Base-by-base conservation (phyloP, 2,797 vertebrate genomes). In the Sebastes trivittatus region DNA sequence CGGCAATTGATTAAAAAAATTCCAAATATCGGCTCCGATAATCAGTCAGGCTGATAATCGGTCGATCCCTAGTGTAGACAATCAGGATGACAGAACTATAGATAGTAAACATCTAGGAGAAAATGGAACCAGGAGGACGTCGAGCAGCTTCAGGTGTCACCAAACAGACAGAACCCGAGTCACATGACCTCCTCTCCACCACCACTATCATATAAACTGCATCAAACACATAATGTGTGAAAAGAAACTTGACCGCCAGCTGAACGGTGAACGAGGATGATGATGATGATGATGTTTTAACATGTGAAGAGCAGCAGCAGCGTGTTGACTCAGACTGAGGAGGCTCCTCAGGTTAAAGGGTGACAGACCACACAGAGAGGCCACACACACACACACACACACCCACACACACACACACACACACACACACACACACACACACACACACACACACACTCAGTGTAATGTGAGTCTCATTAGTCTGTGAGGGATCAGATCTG, bases 331-430 rank as follows among this genome's bases (percentile, higher is more conserved):
- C 85, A 87, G 78, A 85, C 73, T 71, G 83, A 52, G 77, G 84
- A 86, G 90, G 82, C 75, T 91, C 86, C 77, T 87, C 75, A 84
- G 91, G 91, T 88, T 86, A 89, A 89, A 92, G 88, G 92, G 88
- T 88, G 83, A 88, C 34, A 58, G 94, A 95, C 94, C 94, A 95
- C 94, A 96, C 93, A 95, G 90, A 83, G 61, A 92, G 90, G 60
- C 29, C 79, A 82, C 61, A 14, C 18, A 22, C 6, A 22, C 60
- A 22, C 18, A n/a, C 60, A 61, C 18, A 9, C 25, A 83, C 80
- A 89, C 63, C 1, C 38, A 11, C 22, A 42, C 34, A 18, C 22
- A 6, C 78, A 84, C 80, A 89, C 87, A 22, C 30, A 34, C 60
- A 34, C 60, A 7, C 59, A 7, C 30, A 61, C 18, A 6, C 25